Base-by-base conservation (phyloP, 1,140 invertebrate species). In the Drosophila nasuta region DNA sequence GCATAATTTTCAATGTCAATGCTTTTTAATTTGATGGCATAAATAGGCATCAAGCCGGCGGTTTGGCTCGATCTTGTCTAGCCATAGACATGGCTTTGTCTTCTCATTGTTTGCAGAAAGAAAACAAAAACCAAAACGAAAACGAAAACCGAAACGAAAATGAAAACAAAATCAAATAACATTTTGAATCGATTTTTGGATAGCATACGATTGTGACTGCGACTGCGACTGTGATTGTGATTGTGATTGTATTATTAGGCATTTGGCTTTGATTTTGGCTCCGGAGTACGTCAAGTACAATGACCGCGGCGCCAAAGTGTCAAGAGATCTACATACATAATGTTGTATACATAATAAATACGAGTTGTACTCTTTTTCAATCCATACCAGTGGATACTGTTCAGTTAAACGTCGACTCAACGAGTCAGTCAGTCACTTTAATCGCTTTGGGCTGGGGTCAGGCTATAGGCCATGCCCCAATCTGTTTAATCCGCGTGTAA, bases 1-100 rank as follows among this genome's bases (percentile, higher is more conserved):
- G 82, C 83, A 88, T 89, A 70, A 75, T 89, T 88, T 88, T 88
- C 83, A 88, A 88, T 88, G 83, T 89, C 83, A 89, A 88, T 89
- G 85, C 80, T 88, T 87, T 87, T 87, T 52, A 80, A 80, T 80
- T 88, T 88, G 58, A 71, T 79, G 82, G 76, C 82, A 79, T 82
- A 74, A 82, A 77, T 71, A 78, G 83, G 62, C 79, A 71, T 20
- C 51, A 49, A 59, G 59, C 60, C 35, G 54, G 15, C 45, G 35
- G 59, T 57, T 59, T 64, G 58, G 58, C 15, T 64, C 70, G 67
- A 48, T 62, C 66, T 67, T 33, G 28, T 46, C 46, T 52, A 35
- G 17, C 15, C 43, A 15, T 20, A 63, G 30, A 48, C 10, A 10
- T 6, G 17, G 11, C 30, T 38, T 11, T 30, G 35, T 65, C 56